A percentile compares a stretch with the other conserved stretches of the same genome.
phyloP scores from a whole-genome alignment of 2,113 vertebrate species.

The Todiramphus chloris region DNA sequence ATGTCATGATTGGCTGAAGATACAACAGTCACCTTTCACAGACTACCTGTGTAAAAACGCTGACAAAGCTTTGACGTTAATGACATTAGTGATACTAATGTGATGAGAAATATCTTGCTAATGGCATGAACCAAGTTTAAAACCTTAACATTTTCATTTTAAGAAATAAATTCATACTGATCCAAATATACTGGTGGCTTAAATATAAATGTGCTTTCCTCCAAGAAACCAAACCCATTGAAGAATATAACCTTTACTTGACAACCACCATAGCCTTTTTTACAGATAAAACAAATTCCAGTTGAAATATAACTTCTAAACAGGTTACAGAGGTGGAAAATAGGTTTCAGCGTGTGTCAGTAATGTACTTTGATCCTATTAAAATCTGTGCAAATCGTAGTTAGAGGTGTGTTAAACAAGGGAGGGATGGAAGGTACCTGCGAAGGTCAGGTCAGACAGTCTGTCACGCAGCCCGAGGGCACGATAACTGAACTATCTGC shows the following conservation, averaged over 20 bases:
- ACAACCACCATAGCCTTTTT: background rate
- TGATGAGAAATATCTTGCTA: background rate
- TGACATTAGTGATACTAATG: background rate
- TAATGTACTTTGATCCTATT: background rate
- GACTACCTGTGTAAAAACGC: background rate
- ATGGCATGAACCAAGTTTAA: background rate
- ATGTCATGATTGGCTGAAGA: background rate
- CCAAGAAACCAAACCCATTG: background rate
- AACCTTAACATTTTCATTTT: slow-evolving; percentile 13
- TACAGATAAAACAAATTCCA: background rate
- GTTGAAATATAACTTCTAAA: background rate
- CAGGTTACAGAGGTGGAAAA: background rate
- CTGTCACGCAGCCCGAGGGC: background rate
- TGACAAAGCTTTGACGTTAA: background rate
- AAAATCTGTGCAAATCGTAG: background rate
- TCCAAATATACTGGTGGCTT: background rate
- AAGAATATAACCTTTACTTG: background rate
- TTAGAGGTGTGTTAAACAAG: background rate
- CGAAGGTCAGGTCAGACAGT: background rate
- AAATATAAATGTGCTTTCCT: background rate
- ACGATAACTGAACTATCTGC: background rate
- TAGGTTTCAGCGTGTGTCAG: background rate
- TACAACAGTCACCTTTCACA: background rate
- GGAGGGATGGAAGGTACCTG: background rate
- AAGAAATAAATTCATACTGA: background rate